Conservation (phyloP, 2,113 vertebrate species). For the Chitala chitala region DNA sequence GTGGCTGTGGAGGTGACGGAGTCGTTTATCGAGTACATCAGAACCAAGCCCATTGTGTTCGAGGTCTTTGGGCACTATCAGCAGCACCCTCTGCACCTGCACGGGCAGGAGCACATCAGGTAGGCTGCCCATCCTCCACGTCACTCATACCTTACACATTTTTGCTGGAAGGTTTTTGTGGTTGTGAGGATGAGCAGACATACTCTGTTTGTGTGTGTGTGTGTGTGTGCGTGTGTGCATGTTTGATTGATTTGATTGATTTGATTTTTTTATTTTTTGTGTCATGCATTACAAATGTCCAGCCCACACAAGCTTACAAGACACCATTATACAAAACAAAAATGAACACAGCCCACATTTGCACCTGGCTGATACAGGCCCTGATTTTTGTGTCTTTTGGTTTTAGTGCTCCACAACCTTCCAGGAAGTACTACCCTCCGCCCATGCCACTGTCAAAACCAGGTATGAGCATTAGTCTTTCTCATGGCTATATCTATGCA, state of each 20-base stretch:
- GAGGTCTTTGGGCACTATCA: slow-evolving; percentile 98
- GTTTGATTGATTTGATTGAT: too few relatives aligned
- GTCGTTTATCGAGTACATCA: slow-evolving; percentile 94
- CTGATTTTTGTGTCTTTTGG: slow-evolving; percentile 30
- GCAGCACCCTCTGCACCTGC: slow-evolving; percentile 82
- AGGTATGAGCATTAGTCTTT: slow-evolving; percentile 60
- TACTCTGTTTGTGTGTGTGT: too few relatives aligned
- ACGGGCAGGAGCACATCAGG: slow-evolving; percentile 86
- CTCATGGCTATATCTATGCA: background rate
- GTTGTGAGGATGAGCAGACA: too few relatives aligned
- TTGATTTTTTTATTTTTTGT: too few relatives aligned
- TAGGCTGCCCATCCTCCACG: slow-evolving; percentile 35
- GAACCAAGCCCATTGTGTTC: slow-evolving; percentile 91
- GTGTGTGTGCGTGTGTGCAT: too few relatives aligned
- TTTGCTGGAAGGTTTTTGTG: background rate
- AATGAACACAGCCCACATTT: too few relatives aligned
- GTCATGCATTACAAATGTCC: too few relatives aligned
- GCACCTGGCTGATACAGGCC: background rate
- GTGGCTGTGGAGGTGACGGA: slow-evolving; percentile 93
- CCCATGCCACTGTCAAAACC: slow-evolving; percentile 97
- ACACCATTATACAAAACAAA: too few relatives aligned
- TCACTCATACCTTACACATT: background rate
- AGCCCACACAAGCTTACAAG: too few relatives aligned
- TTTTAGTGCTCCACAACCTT: slow-evolving; percentile 77
- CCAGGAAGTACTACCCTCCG: slow-evolving; percentile 87